These are phyloP conservation scores for Falco concolor DNA, from an alignment of 2,797 vertebrate genomes.

Conservation along the genomic window DNA sequence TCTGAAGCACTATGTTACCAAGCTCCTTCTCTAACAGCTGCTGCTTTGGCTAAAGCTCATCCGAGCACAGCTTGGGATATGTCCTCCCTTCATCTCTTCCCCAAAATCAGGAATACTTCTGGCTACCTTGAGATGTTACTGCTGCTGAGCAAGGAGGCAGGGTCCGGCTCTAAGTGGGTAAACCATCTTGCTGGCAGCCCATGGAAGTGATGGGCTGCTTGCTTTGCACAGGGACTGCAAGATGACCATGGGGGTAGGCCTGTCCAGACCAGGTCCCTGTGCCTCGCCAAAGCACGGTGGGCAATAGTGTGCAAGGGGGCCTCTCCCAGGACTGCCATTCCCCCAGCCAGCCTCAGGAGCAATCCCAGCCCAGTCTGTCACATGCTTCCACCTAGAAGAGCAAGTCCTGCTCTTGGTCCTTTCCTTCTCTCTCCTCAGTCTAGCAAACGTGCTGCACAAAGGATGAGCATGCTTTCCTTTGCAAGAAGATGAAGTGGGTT, in stretches of 20 bases:
- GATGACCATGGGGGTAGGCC: accelerated
- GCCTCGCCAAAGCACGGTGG: neutral
- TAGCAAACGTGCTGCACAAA: accelerated
- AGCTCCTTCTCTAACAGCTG: neutral
- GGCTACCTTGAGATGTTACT: too few relatives aligned
- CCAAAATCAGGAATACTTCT: neutral
- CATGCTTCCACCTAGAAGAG: neutral
- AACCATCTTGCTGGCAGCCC: neutral
- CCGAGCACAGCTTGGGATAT: neutral
- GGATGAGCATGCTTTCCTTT: neutral
- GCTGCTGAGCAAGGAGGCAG: neutral
- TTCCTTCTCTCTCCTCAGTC: too few relatives aligned
- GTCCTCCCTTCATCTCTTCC: neutral
- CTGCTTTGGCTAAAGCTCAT: neutral
- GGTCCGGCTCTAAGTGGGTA: too few relatives aligned
- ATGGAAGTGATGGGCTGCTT: neutral
- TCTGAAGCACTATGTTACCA: neutral
- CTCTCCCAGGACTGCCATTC: neutral
- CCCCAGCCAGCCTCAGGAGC: neutral
- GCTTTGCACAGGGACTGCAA: neutral
- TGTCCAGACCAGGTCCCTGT: neutral
- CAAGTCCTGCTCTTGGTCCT: neutral
- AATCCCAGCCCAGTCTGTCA: neutral
- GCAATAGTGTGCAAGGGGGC: accelerated
- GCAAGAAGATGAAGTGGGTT: neutral